Percentiles rank a stretch among this genome's conserved stretches.
phyloP scores from a whole-genome alignment of 2,797 vertebrate genomes.

The Cynodonichthys magdalenae region DNA sequence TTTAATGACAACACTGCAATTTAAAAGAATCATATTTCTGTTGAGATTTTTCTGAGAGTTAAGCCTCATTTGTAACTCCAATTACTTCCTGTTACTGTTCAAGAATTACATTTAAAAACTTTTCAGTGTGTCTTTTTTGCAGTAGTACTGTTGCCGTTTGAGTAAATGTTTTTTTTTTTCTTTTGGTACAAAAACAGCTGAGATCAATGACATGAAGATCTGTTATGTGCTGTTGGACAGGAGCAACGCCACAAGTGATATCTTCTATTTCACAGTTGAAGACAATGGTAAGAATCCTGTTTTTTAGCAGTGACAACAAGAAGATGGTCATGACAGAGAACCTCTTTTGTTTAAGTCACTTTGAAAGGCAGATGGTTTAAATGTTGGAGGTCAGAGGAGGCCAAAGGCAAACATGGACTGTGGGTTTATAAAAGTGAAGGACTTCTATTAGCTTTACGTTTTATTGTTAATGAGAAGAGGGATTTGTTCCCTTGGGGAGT shows the following conservation, averaged over 20 bases:
- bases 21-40: neutral
- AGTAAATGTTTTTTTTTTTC: conserved; percentile 32
- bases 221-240: conserved; percentile 84
- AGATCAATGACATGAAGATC: conserved; percentile 89
- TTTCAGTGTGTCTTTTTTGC: conserved; percentile 32
- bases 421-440: conserved; percentile 55
- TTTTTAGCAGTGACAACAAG: conserved; percentile 30
- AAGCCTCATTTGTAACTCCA: neutral
- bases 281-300: conserved; percentile 82
- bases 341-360: conserved; percentile 40
- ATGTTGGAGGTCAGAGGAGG: conserved; percentile 62
- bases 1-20: neutral
- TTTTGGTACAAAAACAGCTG: conserved; percentile 73
- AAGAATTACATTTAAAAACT: conserved; percentile 37
- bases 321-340: conserved; percentile 70
- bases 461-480: conserved; percentile 65
- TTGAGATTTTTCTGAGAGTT: neutral
- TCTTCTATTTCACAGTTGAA: conserved; percentile 89
- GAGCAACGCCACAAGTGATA: conserved; percentile 85
- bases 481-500: conserved; percentile 25
- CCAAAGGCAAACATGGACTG: conserved; percentile 57
- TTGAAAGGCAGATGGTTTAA: conserved; percentile 58
- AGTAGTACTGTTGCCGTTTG: conserved; percentile 26
- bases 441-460: conserved; percentile 37
- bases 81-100: conserved; percentile 22